These are phyloP conservation scores for Encarsia formosa DNA, from an alignment of 2,888 invertebrate species.

Conservation along the genomic window DNA sequence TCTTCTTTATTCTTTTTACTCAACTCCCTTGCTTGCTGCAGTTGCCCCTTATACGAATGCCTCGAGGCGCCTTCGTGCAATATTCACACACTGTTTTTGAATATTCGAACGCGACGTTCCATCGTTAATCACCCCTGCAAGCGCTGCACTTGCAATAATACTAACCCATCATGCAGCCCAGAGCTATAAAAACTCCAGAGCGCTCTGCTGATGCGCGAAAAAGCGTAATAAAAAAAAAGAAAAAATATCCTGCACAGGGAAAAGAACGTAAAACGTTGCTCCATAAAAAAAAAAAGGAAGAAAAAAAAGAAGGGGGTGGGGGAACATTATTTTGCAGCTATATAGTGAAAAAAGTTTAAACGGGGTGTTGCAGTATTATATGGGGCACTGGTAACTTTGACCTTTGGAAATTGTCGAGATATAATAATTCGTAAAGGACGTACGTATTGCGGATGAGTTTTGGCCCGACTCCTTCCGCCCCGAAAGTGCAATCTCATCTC, in stretches of 20 bases:
- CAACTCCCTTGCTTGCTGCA: background rate
- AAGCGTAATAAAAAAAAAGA: too few relatives aligned
- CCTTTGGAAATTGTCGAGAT: too few relatives aligned
- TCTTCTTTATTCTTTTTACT: background rate
- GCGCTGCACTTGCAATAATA: background rate
- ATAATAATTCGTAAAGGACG: too few relatives aligned
- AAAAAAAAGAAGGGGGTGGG: background rate
- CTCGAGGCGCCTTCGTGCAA: conserved; percentile 11
- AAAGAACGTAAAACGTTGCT: background rate
- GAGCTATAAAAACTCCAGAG: background rate
- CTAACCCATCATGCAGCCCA: background rate
- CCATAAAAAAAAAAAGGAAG: background rate
- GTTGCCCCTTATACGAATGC: background rate
- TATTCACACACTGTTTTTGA: conserved; percentile 12
- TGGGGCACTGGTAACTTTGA: too few relatives aligned
- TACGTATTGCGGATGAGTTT: too few relatives aligned
- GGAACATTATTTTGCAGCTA: too few relatives aligned
- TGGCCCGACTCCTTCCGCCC: too few relatives aligned
- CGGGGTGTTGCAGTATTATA: too few relatives aligned
- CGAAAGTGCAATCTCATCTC: too few relatives aligned
- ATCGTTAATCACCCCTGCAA: background rate
- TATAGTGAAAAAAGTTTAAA: too few relatives aligned
- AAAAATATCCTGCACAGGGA: too few relatives aligned
- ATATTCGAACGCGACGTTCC: too few relatives aligned
- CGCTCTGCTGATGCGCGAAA: background rate